Evolutionary conservation across 2,797 vertebrate genomes (phyloP), one percentile per base, ranked within the genome.

Genomic region (Sternotherus odoratus): DNA sequence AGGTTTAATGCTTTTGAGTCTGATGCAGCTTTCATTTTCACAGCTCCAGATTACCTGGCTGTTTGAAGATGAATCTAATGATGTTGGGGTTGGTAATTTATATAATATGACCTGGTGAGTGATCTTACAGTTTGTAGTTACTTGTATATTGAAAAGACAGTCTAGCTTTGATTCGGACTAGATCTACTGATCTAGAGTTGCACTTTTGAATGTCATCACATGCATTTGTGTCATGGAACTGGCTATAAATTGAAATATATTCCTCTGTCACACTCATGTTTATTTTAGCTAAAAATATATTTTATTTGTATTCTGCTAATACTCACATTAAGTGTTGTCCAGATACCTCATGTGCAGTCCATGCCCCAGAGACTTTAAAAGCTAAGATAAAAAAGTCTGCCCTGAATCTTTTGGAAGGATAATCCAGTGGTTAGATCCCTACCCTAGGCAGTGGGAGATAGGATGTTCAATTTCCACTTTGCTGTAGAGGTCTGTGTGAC

Each of bases 21-120:
- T 83, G n/a, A 63, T n/a, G 79, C 46, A 33, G 53, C 49, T 95
- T 87, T 88, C 3, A 51, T 91, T 92, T 95, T 80, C 51, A 75
- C 28, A 88, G 19, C 60, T 91, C 1, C 30, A 63, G 75, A 24
- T 75, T 93, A 87, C 69, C 69, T 85, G 69, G 26, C 74, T 43
- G 3, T 84, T 60, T 87, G 74, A 89, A 85, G 72, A 83, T 66
- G 30, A 12, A 83, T 77, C 48, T 84, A 77, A 79, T 87, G 49
- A 66, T 87, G 13, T 26, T 88, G 33, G 12, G 33, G 2, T 50
- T 87, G 6, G 48, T 89, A 60, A 36, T 91, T 43, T 39, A 83
- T 86, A 50, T 90, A 60, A 46, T 75, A 24, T 57, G 54, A 12
- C 48, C 79, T 77, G 9, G 36, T 92, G 60, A 86, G 51, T 81